A percentile compares a stretch with the other conserved stretches of the same genome.
Conservation (phyloP, 1,140 invertebrate species). For the Himalopsyche phryganea region DNA sequence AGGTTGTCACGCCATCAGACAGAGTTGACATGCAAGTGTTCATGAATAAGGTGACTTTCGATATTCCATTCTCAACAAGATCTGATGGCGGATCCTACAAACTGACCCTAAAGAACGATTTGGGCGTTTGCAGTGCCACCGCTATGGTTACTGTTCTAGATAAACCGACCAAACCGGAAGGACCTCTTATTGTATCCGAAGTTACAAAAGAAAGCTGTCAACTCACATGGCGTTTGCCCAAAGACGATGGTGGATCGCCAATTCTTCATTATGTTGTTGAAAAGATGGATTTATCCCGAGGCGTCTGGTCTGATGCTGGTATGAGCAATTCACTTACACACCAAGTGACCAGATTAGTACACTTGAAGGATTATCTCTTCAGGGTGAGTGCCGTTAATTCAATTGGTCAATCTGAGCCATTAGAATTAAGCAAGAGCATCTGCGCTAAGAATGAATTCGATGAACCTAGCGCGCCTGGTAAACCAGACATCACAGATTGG, state of each 20-base stretch:
- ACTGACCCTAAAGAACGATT: conserved; percentile 79
- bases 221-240: conserved; percentile 76
- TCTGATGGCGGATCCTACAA: conserved; percentile 82
- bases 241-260: conserved; percentile 88
- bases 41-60: conserved; percentile 75
- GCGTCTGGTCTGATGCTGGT: conserved; percentile 92
- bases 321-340: conserved; percentile 80
- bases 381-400: conserved; percentile 90
- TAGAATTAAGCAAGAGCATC: conserved; percentile 81
- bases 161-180: conserved; percentile 81
- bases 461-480: conserved; percentile 87
- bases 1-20: conserved; percentile 62
- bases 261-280: conserved; percentile 96
- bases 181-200: conserved; percentile 78
- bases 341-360: conserved; percentile 81
- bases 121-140: conserved; percentile 75
- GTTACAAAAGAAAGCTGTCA: conserved; percentile 88
- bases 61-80: conserved; percentile 81
- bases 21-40: conserved; percentile 69
- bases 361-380: conserved; percentile 92
- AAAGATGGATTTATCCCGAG: conserved; percentile 93
- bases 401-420: conserved; percentile 90
- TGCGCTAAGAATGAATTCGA: conserved; percentile 94
- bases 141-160: conserved; percentile 88
- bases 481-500: conserved; percentile 86